Evolutionary conservation across 2,888 invertebrate genomes (phyloP), one percentile per base, ranked within the genome.

Genomic region (Ennomos erosarius): DNA sequence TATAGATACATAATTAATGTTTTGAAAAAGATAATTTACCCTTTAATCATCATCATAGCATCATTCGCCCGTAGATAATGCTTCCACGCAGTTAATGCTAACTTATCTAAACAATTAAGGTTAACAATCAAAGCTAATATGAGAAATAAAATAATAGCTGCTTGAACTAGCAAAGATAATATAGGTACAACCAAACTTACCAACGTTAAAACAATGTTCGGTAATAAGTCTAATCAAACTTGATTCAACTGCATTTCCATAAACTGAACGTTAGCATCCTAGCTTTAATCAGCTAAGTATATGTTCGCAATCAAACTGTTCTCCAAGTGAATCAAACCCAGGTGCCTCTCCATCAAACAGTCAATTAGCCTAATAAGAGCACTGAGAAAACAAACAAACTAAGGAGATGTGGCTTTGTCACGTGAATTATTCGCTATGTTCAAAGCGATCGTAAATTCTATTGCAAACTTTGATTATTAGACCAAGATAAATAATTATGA

Each of bases 291-390:
- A 61, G 36, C 49, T 53, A 55, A 52, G 53, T 53, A 26, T 46
- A 33, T 33, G 37, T 44, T 52, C 35, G 34, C 55, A 55, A 48
- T 49, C 45, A 55, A 48, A 48, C 49, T 52, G 36, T 51, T 62
- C 45, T 42, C 48, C 37, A 49, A 56, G 51, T 53, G 55, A 62
- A 49, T 55, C 44, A 44, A 64, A 52, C 46, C 38, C 42, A 60
- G 54, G 57, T 60, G 33, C 35, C 44, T 54, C 54, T 59, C 63
- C 36, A 57, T 60, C 60, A 59, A 51, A 47, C 55, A 57, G 60
- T 58, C 64, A 58, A 64, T 64, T 64, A 60, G 55, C 48, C 36
- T 57, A 60, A 60, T 64, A 48, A 57, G 59, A 46, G 47, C 39
- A 45, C 44, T 45, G 55, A 58, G 55, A 42, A 56, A 44, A 48